Conservation (phyloP, 2,888 invertebrate species). For the Macaria liturata region DNA sequence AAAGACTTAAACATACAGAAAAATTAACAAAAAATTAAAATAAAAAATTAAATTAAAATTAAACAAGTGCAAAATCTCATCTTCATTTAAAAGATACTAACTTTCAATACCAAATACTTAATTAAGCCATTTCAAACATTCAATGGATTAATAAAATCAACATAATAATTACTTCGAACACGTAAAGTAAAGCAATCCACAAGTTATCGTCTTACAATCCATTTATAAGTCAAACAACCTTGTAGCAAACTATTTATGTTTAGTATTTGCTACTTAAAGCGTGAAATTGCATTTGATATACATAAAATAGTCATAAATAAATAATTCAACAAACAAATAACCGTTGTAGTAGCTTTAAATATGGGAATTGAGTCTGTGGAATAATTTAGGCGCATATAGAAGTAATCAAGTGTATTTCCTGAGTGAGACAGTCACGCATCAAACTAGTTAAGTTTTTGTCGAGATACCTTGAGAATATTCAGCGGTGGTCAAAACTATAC, state of each 20-base stretch:
- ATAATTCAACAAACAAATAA: slow-evolving; percentile 18
- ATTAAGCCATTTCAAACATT: too few species aligned
- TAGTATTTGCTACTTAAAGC: slow-evolving; percentile 24
- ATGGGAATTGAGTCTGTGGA: slow-evolving; percentile 32
- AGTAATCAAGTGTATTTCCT: slow-evolving; percentile 37
- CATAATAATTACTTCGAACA: too few species aligned
- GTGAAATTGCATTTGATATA: slow-evolving; percentile 31
- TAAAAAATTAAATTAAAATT: too few species aligned
- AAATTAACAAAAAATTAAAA: too few species aligned
- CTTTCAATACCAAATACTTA: too few species aligned
- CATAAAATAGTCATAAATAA: slow-evolving; percentile 37
- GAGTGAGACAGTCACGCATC: slow-evolving; percentile 42
- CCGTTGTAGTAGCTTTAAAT: slow-evolving; percentile 23
- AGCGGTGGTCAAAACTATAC: slow-evolving; percentile 1
- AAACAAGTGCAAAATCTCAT: too few species aligned
- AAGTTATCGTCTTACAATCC: too few species aligned
- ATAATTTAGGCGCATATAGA: slow-evolving; percentile 16
- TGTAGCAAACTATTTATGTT: neutral
- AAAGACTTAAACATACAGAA: too few species aligned
- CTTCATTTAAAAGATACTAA: too few species aligned
- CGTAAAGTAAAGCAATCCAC: too few species aligned
- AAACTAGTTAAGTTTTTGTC: slow-evolving; percentile 43
- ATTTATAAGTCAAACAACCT: slow-evolving; percentile 5
- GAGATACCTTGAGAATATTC: slow-evolving; percentile 46
- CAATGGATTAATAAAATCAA: too few species aligned